phyloP scores from a whole-genome alignment of 23 tunicate genomes.

The Phallusia fumigata region DNA sequence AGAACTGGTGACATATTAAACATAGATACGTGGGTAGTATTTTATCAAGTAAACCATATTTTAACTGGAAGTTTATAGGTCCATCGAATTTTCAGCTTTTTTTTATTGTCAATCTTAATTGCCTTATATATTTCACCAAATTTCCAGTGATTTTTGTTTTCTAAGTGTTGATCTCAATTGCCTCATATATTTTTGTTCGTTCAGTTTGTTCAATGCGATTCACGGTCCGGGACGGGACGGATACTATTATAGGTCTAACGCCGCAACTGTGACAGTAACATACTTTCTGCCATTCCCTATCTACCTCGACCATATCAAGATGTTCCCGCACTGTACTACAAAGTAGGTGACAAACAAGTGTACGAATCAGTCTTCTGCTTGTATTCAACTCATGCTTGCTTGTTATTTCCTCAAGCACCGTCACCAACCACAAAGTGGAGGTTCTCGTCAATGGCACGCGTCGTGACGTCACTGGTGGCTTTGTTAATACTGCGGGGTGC shows the following conservation, averaged over 20 bases:
- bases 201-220: conserved; percentile 18
- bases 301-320: conserved; percentile 12
- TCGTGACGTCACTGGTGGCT: conserved; percentile 11
- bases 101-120: too few species aligned
- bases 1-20: too few species aligned
- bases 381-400: too few species aligned
- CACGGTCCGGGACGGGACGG: conserved; percentile 19
- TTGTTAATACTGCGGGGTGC: conserved; percentile 5
- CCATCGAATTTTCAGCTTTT: too few species aligned
- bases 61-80: too few species aligned
- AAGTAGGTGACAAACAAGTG: not conserved
- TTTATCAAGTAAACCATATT: too few species aligned
- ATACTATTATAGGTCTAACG: not conserved
- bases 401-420: not conserved
- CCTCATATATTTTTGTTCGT: too few species aligned
- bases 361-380: too few species aligned
- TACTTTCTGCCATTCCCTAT: conserved; percentile 26
- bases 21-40: too few species aligned
- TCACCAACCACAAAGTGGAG: conserved; percentile 21
- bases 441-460: conserved; percentile 10
- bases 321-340: conserved; percentile 25
- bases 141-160: too few species aligned
- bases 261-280: not conserved
- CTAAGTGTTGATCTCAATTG: too few species aligned
- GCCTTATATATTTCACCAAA: too few species aligned